Evolutionary conservation across 1,140 invertebrate species (phyloP).

Genomic region (Neodiprion virginianus): DNA sequence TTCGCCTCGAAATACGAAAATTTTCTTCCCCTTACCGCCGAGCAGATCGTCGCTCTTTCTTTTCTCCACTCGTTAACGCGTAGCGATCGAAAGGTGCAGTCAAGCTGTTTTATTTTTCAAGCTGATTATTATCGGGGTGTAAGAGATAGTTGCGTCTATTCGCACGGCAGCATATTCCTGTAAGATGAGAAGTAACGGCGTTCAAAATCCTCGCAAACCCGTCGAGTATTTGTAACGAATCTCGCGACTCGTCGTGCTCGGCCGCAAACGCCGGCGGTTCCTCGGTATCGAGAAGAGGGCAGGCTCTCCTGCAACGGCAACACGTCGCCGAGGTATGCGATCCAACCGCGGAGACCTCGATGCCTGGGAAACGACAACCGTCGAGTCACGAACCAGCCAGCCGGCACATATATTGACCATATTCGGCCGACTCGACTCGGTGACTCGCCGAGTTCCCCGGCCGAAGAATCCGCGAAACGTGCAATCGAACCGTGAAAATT

Average conservation of each 20-base stretch:
- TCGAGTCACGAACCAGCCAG: not conserved
- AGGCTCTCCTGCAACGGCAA: not conserved
- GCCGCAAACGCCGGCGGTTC: not conserved
- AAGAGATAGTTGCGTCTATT: too few relatives aligned
- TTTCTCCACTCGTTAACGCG: not conserved
- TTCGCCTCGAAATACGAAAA: too few relatives aligned
- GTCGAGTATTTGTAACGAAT: not conserved
- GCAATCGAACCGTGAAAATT: too few relatives aligned
- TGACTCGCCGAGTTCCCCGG: too few relatives aligned
- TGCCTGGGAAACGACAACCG: constrained; percentile 4
- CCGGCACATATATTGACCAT: not conserved
- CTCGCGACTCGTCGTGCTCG: not conserved
- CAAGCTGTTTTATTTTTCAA: too few relatives aligned
- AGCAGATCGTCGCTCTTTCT: not conserved
- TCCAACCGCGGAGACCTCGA: constrained; percentile 2
- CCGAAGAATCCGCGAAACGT: too few relatives aligned
- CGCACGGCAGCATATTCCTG: too few relatives aligned
- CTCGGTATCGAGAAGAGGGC: not conserved
- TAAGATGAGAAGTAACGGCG: too few relatives aligned
- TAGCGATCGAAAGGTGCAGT: not conserved
- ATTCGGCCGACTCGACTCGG: not conserved
- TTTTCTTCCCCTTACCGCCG: too few relatives aligned
- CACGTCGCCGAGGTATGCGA: constrained; percentile 3
- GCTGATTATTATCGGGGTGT: too few relatives aligned
- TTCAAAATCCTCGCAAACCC: not conserved